Evolutionary conservation across 2,888 invertebrate species (phyloP), one percentile per base, ranked within the genome.

Genomic region (Sycophila texana): DNA sequence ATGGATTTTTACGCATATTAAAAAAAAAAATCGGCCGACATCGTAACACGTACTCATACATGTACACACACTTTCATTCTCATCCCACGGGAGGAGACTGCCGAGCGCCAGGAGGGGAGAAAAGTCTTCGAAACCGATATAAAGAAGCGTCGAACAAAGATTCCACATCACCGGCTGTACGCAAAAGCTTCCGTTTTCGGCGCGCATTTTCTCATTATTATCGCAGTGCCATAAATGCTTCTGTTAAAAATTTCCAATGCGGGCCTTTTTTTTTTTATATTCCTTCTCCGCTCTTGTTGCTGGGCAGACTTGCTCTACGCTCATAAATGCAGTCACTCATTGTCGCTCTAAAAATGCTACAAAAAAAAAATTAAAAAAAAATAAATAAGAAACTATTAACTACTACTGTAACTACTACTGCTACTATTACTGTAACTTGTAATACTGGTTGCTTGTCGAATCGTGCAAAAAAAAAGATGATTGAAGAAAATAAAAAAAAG

Each of bases 391-490:
- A 80, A 60, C 73, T 80, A 81, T 82, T 73, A 80, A 77, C 82
- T 85, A 84, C 77, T 86, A 84, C 80, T 84, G 83, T 84, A 85
- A 85, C 82, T 84, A 84, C 81, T 83, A 84, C 83, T 84, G 83
- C 84, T 86, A 86, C 82, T 85, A 84, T 84, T 85, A 86, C 83
- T 83, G 81, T 79, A 81, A 79, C 65, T 81, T 79, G 73, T 79
- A 81, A 81, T 84, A 84, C 82, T 84, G 86, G 83, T 83, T 85
- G 87, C 85, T 86, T 84, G 85, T 83, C 84, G 83, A 86, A 81
- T 84, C 83, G 84, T 84, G 83, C 83, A 71, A 61, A 39, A 39
- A 39, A 39, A 10, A 78, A 53, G 70, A 55, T 63, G 47, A 63
- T 66, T 60, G 57, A 57, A 58, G 71, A 80, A 49, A 14, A 74